Percentiles rank a stretch among this genome's conserved stretches.
phyloP scores from a whole-genome alignment of 2,888 invertebrate genomes.

The Polietes domitor region DNA sequence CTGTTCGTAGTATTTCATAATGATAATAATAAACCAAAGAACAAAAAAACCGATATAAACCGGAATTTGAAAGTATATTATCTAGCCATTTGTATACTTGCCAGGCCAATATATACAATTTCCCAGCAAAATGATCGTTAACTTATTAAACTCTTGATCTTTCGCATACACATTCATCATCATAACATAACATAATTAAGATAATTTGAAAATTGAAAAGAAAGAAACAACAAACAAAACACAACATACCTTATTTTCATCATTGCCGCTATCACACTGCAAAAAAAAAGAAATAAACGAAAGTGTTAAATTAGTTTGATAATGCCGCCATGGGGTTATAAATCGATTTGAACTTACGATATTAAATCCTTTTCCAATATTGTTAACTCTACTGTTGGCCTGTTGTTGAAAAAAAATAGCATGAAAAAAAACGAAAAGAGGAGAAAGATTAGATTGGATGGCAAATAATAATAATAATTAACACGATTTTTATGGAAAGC shows the following conservation, averaged over 20 bases:
- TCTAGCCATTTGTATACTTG: no score
- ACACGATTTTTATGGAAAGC: conserved; percentile 36
- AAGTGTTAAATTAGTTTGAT: conserved; percentile 6
- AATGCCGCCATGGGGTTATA: conserved; percentile 3
- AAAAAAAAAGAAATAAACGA: conserved; percentile 73
- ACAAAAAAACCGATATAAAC: neutral
- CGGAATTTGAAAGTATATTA: neutral
- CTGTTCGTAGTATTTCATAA: no score
- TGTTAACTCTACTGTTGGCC: conserved; percentile 95
- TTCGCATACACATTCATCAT: conserved; percentile 57
- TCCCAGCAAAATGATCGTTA: neutral
- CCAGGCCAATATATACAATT: no score
- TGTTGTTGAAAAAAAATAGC: conserved; percentile 79
- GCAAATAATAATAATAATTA: conserved; percentile 39
- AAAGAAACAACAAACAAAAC: neutral
- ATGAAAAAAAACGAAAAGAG: conserved; percentile 76
- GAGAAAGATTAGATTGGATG: conserved; percentile 69
- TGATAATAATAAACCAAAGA: no score
- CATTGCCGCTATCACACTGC: conserved; percentile 96
- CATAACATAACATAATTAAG: conserved; percentile 15
- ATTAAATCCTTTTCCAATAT: conserved; percentile 94
- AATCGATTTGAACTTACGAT: conserved; percentile 87
- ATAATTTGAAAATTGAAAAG: conserved; percentile 10
- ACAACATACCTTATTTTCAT: conserved; percentile 92
- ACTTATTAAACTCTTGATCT: conserved; percentile 53